Conservation (phyloP, 1,140 invertebrate genomes). For the Drosophila navojoa region DNA sequence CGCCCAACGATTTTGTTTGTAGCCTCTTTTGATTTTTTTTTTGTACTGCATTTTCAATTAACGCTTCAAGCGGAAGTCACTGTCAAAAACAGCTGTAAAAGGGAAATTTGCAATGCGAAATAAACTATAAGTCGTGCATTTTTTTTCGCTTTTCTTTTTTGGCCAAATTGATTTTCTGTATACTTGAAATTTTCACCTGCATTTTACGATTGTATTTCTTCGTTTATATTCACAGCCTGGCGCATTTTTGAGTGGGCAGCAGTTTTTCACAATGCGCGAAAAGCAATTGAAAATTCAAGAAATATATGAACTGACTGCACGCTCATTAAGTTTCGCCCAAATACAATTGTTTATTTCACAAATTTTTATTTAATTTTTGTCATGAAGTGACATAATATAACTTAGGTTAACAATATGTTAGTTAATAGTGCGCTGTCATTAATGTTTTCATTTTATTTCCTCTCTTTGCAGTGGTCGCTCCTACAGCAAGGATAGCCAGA, state of each 20-base stretch:
- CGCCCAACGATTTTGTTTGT: slow-evolving; percentile 13
- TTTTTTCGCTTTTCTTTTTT: slow-evolving; percentile 42
- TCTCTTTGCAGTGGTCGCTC: slow-evolving; percentile 75
- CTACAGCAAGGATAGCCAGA: slow-evolving; percentile 82
- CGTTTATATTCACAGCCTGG: slow-evolving; percentile 62
- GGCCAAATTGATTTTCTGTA: slow-evolving; percentile 45
- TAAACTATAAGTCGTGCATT: slow-evolving; percentile 33
- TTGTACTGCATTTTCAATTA: slow-evolving; percentile 60
- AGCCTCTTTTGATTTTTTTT: background rate
- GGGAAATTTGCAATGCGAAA: slow-evolving; percentile 56
- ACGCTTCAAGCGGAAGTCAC: slow-evolving; percentile 59
- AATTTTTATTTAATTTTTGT: slow-evolving; percentile 11
- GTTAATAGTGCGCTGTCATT: background rate
- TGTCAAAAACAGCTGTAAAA: slow-evolving; percentile 45
- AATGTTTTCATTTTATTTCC: background rate
- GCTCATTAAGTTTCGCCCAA: slow-evolving; percentile 19
- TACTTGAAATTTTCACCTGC: slow-evolving; percentile 65
- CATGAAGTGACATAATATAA: background rate
- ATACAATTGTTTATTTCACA: slow-evolving; percentile 9
- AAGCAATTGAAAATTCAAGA: slow-evolving; percentile 25
- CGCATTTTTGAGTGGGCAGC: slow-evolving; percentile 45
- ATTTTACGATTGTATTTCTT: slow-evolving; percentile 31
- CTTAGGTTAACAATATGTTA: background rate
- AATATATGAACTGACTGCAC: slow-evolving; percentile 17
- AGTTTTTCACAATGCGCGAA: slow-evolving; percentile 20